These are phyloP conservation scores for Clytia hemisphaerica DNA, from an alignment of 30 jellyfish, hydroid and myxozoan species.

Conservation along the genomic window DNA sequence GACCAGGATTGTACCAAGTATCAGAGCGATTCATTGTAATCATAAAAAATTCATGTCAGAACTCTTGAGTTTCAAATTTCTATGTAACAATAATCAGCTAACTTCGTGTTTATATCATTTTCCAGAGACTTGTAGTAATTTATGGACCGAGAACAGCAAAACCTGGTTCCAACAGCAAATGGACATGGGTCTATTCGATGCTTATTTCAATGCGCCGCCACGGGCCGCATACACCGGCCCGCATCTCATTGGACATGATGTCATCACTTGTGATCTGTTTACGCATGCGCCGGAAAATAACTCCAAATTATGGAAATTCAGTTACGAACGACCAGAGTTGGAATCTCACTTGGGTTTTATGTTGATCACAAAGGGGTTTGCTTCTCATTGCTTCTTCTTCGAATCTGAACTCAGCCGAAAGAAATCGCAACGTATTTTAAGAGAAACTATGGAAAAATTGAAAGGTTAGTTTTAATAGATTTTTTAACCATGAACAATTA, in stretches of 20 bases:
- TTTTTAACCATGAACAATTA: too few relatives aligned
- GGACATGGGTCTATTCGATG: conserved; percentile 39
- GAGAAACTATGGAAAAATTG: too few relatives aligned
- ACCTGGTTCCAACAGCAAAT: conserved; percentile 52
- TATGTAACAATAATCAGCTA: too few relatives aligned
- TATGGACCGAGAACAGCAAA: conserved; percentile 52
- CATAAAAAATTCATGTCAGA: too few relatives aligned
- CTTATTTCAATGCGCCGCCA: conserved; percentile 28
- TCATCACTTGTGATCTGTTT: conserved; percentile 55
- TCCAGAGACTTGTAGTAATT: conserved; percentile 24
- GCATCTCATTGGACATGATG: neutral
- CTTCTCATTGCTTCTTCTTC: conserved; percentile 29
- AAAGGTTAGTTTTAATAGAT: too few relatives aligned
- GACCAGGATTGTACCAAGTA: too few relatives aligned
- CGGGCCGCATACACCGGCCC: conserved; percentile 37
- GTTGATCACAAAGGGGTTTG: conserved; percentile 61
- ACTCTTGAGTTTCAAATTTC: too few relatives aligned
- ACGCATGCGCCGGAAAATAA: conserved; percentile 11
- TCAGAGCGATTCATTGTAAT: too few relatives aligned
- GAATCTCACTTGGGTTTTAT: conserved; percentile 50
- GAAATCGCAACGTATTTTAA: conserved; percentile 11
- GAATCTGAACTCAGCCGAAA: conserved; percentile 15
- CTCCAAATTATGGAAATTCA: conserved; percentile 21
- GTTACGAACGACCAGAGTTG: conserved; percentile 50
- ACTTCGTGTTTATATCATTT: neutral